A percentile compares a stretch with the other conserved stretches of the same genome.
These are phyloP conservation scores for Euura saliciscinereae DNA, from an alignment of 1,140 invertebrate genomes.

Conservation along the genomic window DNA sequence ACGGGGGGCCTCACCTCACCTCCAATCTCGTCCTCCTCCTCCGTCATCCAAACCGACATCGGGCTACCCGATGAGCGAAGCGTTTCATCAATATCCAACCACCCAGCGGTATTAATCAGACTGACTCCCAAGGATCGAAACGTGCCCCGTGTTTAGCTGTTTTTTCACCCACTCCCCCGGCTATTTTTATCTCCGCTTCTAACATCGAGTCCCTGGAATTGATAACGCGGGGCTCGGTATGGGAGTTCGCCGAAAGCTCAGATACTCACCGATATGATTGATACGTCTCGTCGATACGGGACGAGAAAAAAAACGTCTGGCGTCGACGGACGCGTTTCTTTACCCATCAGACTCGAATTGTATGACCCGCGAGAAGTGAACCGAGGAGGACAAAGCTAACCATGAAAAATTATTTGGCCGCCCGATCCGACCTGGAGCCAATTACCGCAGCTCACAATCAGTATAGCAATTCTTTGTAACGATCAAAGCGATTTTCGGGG, in stretches of 20 bases:
- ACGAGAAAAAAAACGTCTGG: too few species aligned
- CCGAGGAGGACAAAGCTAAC: not conserved
- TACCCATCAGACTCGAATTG: too few species aligned
- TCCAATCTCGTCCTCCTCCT: not conserved
- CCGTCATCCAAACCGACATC: not conserved
- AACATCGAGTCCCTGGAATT: too few species aligned
- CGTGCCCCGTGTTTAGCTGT: not conserved
- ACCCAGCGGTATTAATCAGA: not conserved
- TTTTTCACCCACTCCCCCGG: not conserved
- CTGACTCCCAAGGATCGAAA: not conserved
- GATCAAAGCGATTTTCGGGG: not conserved
- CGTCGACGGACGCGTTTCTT: too few species aligned
- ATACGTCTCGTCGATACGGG: too few species aligned
- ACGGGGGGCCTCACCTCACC: not conserved
- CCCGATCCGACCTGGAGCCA: not conserved
- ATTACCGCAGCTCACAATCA: not conserved
- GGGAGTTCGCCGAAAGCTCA: too few species aligned
- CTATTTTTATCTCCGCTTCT: too few species aligned
- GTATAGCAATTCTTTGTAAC: not conserved
- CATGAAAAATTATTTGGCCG: not conserved
- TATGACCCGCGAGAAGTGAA: not conserved
- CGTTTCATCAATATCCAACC: conserved; percentile 1
- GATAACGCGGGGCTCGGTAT: too few species aligned
- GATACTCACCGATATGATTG: too few species aligned
- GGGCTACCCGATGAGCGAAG: not conserved